Evolutionary conservation across 1,140 invertebrate species (phyloP).

Genomic region (Pseudomyrmex concolor): DNA sequence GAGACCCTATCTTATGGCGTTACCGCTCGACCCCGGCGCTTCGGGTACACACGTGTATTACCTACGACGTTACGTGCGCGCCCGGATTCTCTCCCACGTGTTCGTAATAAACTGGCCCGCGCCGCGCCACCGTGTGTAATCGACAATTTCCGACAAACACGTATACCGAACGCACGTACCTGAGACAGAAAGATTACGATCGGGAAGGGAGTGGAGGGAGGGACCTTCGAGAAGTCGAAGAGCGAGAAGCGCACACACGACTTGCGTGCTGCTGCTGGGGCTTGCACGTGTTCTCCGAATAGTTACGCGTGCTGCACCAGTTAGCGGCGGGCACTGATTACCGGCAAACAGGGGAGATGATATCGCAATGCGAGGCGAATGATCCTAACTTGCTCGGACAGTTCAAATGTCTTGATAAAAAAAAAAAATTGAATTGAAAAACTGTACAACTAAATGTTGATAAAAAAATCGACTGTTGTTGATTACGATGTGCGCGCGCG

Average conservation of each 20-base stretch:
- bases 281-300: slow-evolving; percentile 55
- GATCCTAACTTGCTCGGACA: too few relatives aligned
- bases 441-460: background rate
- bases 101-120: slow-evolving; percentile 77
- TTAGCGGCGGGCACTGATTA: slow-evolving; percentile 39
- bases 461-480: too few relatives aligned
- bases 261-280: slow-evolving; percentile 2
- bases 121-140: slow-evolving; percentile 67
- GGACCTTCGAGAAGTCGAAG: slow-evolving; percentile 12
- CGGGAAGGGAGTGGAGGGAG: slow-evolving; percentile 43
- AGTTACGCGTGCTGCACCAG: slow-evolving; percentile 42
- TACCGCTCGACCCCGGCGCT: slow-evolving; percentile 48
- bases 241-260: slow-evolving; percentile 61
- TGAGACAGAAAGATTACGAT: slow-evolving; percentile 73
- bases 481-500: too few relatives aligned
- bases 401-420: background rate
- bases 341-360: slow-evolving; percentile 10
- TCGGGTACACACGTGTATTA: slow-evolving; percentile 72
- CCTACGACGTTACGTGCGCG: slow-evolving; percentile 69
- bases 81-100: slow-evolving; percentile 72
- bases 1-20: slow-evolving; percentile 79
- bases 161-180: slow-evolving; percentile 57
- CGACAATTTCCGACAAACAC: slow-evolving; percentile 75
- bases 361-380: slow-evolving; percentile 9
- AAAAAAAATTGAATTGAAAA: background rate